Evolutionary conservation across 1,140 invertebrate genomes (phyloP).

Genomic region (Conopomorpha cramerella): DNA sequence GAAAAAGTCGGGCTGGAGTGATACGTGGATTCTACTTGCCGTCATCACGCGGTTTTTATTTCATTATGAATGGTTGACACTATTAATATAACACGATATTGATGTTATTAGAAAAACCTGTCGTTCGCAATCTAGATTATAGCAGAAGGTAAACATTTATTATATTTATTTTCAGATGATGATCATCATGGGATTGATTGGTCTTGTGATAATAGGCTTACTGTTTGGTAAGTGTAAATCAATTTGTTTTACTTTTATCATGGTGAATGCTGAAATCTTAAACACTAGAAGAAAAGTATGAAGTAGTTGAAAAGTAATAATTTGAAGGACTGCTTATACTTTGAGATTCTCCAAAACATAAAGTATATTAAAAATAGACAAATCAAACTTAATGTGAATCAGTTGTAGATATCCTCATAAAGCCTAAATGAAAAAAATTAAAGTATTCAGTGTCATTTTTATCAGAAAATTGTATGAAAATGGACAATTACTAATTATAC

Average conservation of each 20-base stretch:
- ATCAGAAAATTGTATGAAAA: too few species aligned
- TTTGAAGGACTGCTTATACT: too few species aligned
- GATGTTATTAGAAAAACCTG: not conserved
- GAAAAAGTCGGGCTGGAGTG: too few species aligned
- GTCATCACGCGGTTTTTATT: too few species aligned
- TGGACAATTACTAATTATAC: too few species aligned
- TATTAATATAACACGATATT: not conserved
- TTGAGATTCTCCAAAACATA: not conserved
- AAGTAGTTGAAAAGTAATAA: too few species aligned
- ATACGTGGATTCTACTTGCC: too few species aligned
- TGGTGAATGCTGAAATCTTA: not conserved
- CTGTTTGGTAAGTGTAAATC: slow-evolving; percentile 80
- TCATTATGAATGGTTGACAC: not conserved
- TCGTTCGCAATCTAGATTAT: not conserved
- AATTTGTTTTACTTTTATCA: not conserved
- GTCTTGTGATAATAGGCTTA: slow-evolving; percentile 82
- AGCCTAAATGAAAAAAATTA: too few species aligned
- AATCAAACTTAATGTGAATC: not conserved
- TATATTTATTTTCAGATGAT: slow-evolving; percentile 74
- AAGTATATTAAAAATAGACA: not conserved
- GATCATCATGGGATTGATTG: slow-evolving; percentile 90
- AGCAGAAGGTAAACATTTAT: not conserved
- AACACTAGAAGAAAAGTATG: not conserved
- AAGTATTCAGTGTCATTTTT: too few species aligned
- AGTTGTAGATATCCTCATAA: not conserved